Evolutionary conservation across 2,888 invertebrate species (phyloP).

Genomic region (Caenorhabditis zanzibari): DNA sequence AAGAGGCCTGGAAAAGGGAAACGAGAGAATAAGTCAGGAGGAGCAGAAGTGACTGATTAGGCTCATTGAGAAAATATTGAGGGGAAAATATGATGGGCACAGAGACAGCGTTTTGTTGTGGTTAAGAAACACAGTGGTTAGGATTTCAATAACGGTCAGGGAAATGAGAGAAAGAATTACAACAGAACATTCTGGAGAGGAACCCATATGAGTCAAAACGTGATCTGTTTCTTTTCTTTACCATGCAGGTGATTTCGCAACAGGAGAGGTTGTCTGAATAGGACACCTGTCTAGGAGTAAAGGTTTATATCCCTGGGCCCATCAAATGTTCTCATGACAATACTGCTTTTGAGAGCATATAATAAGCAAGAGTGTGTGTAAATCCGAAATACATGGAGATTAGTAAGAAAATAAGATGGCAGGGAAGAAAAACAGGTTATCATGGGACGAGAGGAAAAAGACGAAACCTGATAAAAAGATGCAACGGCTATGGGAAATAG

Average conservation of each 20-base stretch:
- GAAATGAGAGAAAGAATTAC: not conserved
- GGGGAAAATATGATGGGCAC: not conserved
- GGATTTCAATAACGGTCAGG: not conserved
- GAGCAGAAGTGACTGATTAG: constrained; percentile 21
- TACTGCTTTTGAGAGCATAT: too few relatives aligned
- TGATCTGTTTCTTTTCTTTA: not conserved
- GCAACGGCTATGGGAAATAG: constrained; percentile 48
- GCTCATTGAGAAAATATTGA: constrained; percentile 3
- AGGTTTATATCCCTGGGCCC: too few relatives aligned
- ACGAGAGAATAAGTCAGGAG: too few relatives aligned
- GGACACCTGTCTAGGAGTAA: too few relatives aligned
- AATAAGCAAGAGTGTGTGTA: too few relatives aligned
- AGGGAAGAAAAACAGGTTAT: too few relatives aligned
- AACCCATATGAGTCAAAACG: too few relatives aligned
- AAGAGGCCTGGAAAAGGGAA: constrained; percentile 54
- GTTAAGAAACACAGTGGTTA: too few relatives aligned
- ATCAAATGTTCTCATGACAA: too few relatives aligned
- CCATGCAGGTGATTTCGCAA: constrained; percentile 6
- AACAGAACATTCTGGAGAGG: too few relatives aligned
- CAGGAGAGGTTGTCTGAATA: constrained; percentile 10
- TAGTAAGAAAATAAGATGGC: too few relatives aligned
- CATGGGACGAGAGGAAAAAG: constrained; percentile 5
- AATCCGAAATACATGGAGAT: too few relatives aligned
- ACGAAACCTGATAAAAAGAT: constrained; percentile 56
- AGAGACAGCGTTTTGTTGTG: not conserved